Base-by-base conservation (phyloP, 1,140 invertebrate genomes). In the Planococcus citri region DNA sequence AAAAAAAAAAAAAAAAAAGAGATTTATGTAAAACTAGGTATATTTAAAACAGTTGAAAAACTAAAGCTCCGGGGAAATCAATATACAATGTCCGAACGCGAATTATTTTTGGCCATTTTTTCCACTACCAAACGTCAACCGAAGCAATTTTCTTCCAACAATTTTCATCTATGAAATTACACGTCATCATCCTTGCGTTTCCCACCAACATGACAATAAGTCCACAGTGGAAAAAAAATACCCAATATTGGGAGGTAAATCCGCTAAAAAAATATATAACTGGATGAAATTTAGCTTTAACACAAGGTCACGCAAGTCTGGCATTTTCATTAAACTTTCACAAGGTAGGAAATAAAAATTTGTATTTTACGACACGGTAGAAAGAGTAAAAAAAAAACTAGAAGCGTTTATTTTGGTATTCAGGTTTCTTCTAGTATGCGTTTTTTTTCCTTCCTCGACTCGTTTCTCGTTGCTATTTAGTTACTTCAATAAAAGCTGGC, bases 311-410 rank as follows among this genome's bases (percentile, higher is more conserved):
- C 41, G 17, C 41, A 51, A 51, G 17, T n/a, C 41, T 51, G 2
- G 17, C 41, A 51, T 51, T 51, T 51, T 51, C 41, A 51, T 51
- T 51, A 51, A 51, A 17, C 12, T 51, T 51, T 51, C 41, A 51
- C 17, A 51, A 51, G 41, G 41, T 51, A 51, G n/a, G 41, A 51
- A 51, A 51, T 51, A 51, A 51, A 51, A 51, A 51, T 51, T 51
- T 51, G 41, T 51, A 51, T 20, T 51, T 51, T 51, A 51, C 41
- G 41, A 51, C 41, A n/a, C 17, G n/a, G n/a, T n/a, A n/a, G n/a
- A 9, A 14, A 14, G 41, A 51, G 17, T 17, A 51, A 51, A n/a
- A n/a, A 51, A 51, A 51, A 51, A 51, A 51, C 41, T 20, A 20
- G 2, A n/a, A 3, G 17, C 41, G 10, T 51, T 51, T 51, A 51